Evolutionary conservation across 2,113 vertebrate genomes (phyloP).

Genomic region (Grammomys dolichurus): DNA sequence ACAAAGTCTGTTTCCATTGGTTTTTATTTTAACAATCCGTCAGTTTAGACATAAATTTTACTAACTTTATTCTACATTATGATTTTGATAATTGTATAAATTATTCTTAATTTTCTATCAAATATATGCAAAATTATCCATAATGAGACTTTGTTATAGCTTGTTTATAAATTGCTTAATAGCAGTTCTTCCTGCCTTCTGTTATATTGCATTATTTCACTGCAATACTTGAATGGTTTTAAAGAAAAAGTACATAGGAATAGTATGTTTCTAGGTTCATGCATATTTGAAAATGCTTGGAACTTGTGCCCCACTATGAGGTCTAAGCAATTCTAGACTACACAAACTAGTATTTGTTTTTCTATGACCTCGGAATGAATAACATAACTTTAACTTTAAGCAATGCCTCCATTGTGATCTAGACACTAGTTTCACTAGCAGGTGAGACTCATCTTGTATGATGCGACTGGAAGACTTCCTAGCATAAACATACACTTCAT

Average conservation of each 20-base stretch:
- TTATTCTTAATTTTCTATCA: conserved; percentile 3
- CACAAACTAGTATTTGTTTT: not conserved
- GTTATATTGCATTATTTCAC: not conserved
- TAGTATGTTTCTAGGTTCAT: not conserved
- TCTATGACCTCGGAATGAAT: not conserved
- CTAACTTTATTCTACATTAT: conserved; percentile 20
- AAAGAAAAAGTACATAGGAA: not conserved
- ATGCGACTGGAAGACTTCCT: not conserved
- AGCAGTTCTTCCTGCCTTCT: not conserved
- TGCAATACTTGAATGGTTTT: not conserved
- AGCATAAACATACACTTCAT: not conserved
- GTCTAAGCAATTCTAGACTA: not conserved
- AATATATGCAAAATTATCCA: not conserved
- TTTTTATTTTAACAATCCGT: conserved; percentile 26
- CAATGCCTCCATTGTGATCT: not conserved
- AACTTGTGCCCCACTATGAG: not conserved
- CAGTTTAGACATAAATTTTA: not conserved
- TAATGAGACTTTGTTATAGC: not conserved
- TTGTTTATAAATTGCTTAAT: not conserved
- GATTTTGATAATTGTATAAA: not conserved
- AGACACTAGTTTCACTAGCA: not conserved
- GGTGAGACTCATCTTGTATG: not conserved
- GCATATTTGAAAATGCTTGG: not conserved
- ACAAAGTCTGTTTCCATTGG: not conserved
- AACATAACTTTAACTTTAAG: not conserved